Base-by-base conservation (phyloP, 2,888 invertebrate genomes). In the Rotaria socialis region DNA sequence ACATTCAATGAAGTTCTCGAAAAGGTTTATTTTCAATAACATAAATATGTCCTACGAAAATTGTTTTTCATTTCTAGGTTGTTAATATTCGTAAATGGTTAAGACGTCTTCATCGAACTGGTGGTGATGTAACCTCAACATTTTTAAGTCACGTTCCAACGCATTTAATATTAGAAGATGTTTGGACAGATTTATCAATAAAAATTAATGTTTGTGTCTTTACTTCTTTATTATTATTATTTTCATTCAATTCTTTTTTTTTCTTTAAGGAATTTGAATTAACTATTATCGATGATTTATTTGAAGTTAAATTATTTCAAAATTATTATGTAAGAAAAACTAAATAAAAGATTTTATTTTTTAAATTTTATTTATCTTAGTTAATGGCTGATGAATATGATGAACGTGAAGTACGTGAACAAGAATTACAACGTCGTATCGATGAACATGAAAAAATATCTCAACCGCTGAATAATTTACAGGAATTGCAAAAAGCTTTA, bases 281-380 rank as follows among this genome's bases (percentile, higher is more conserved):
- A 50, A 47, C 84, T n/a, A 86, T 86, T 22, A 75, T 56, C n/a
- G 86, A 86, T 55, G 86, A 86, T 85, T 56, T 85, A 50, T 86
- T 86, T 41, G 86, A 86, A 52, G 86, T 86, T 14, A 85, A 85
- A 74, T 56, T 86, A 22, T 80, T 75, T 56, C 84, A 85, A 74
- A 86, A 86, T 52, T 86, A 86, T 85, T 75, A 75, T 11, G 47
- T 86, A 58, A 86, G 75, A 41, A 67, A 55, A 6, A 10, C 3
- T 14, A n/a, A 6, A 27, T 3, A 50, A 50, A 50, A 14, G 50
- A 50, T 11, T 50, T 50, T 50, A 11, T 14, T 50, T 50, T 50
- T 1, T 50, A 52, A 16, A 52, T 52, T 14, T 67, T 2, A 27
- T 27, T n/a, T 14, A 27, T 14, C 10, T 67, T 80, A 80, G 80